Base-by-base conservation (phyloP, 1,140 invertebrate genomes). In the Fopius arisanus region DNA sequence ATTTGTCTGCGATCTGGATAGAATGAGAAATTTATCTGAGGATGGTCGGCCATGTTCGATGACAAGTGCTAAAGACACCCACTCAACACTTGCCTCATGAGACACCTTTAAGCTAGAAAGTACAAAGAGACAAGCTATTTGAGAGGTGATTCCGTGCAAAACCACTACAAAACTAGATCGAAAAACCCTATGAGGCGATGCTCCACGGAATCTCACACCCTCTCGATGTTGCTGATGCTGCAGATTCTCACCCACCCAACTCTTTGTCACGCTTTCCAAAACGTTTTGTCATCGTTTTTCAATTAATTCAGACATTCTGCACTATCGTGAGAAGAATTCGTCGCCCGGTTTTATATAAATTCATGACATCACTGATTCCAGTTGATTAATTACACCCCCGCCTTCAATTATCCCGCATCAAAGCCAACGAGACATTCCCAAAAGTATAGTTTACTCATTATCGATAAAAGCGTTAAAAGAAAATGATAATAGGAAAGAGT, bases 51-150 rank as follows among this genome's bases (percentile, higher is more conserved):
- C 77, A 82, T 80, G 75, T 80, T 83, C 79, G 81, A 83, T 82
- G 82, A 82, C 78, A 81, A 76, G 75, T 78, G 78, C 79, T 81
- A 72, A 78, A 82, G 77, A 77, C 75, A 37, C 29, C 72, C 77
- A 70, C 62, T 70, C 51, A 48, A 26, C 41, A 28, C 48, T 74
- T 23, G 26, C 31, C 37, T 28, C 33, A 67, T 67, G 33, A 40
- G 37, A 67, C 33, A 41, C 19, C 37, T 12, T 41, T 37, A 23
- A 5, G 19, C 4, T 19, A 14, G 19, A 66, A 40, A 37, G 28
- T 33, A 66, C 5, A 66, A 37, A 66, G 63, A 7, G 33, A 40
- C 10, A 31, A 33, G 33, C 23, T 28, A 63, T 29, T 28, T 28
- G 29, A 63, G 59, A 37, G 63, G 63, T 33, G 63, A 66, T 66